Evolutionary conservation across 2,797 vertebrate species (phyloP), one percentile per base, ranked within the genome.

Genomic region (Bovichtus diacanthus): DNA sequence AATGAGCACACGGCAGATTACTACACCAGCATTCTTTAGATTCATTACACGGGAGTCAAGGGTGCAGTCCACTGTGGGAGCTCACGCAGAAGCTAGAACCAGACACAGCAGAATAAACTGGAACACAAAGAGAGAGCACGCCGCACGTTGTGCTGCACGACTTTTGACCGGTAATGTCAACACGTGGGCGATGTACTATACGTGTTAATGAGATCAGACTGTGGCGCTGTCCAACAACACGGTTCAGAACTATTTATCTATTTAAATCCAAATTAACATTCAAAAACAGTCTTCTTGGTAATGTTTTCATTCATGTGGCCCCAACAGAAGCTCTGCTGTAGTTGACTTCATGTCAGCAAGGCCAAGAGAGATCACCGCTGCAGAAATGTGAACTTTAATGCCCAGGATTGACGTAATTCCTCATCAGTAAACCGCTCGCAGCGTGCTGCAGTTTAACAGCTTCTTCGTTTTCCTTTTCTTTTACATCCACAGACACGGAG

Each of bases 351-450:
- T 47, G 43, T 31, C 13, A 73, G 11, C 13, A 0, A 3, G 34
- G 25, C 21, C 41, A 54, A 61, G 19, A 70, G 58, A 41, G 53
- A 70, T 39, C 23, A 25, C n/a, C 3, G 23, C 46, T 39, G 21
- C 29, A 74, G 44, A 54, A 54, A 67, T 53, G 0, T 77, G 6
- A 81, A 77, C 38, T 44, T 60, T 51, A 39, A 15, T 50, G 61
- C 23, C 44, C 27, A 58, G 47, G 73, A 70, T 82, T 80, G 5
- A 64, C 3, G n/a, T 59, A 55, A 74, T 58, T 31, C 46, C 15
- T 19, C 50, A 68, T 83, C 68, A 63, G 49, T 53, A 55, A 70
- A 56, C 53, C 13, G 19, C 51, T 70, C 74, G 56, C 71, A 72
- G 31, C 25, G 27, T 46, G 58, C 21, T 13, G 2, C 64, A 67